These are phyloP conservation scores for Brevimyrus niger DNA, from an alignment of 2,113 vertebrate genomes.

Conservation along the genomic window DNA sequence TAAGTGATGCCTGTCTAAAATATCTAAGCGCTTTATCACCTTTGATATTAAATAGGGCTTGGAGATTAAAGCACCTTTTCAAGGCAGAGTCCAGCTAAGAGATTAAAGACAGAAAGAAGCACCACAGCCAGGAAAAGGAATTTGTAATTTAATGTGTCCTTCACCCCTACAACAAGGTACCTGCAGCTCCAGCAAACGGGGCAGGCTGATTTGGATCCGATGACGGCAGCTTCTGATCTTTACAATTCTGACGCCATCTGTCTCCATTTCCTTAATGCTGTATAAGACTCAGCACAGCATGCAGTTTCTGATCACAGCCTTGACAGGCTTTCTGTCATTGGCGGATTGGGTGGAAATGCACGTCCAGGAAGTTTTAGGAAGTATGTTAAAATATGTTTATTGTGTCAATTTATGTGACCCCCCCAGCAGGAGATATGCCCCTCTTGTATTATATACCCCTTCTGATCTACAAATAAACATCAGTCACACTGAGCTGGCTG, in stretches of 20 bases:
- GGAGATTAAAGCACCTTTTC: constrained; percentile 27
- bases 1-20: constrained; percentile 28
- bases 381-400: neutral
- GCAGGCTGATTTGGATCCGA: neutral
- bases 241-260: neutral
- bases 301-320: neutral
- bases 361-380: neutral
- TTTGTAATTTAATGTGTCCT: constrained; percentile 36
- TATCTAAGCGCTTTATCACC: constrained; percentile 25
- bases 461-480: neutral
- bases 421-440: neutral
- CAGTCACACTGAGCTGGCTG: neutral
- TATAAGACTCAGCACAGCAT: neutral
- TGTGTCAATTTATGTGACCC: neutral
- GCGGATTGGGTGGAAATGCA: neutral
- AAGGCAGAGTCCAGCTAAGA: constrained; percentile 22
- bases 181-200: constrained; percentile 14
- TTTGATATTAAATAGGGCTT: constrained; percentile 33
- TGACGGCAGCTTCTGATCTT: neutral
- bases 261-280: neutral
- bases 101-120: constrained; percentile 23
- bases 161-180: constrained; percentile 32
- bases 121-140: constrained; percentile 32
- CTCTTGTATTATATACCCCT: neutral
- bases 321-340: neutral